A percentile compares a stretch with the other conserved stretches of the same genome.
These are phyloP conservation scores for Channa argus DNA, from an alignment of 2,113 vertebrate species.

Conservation along the genomic window DNA sequence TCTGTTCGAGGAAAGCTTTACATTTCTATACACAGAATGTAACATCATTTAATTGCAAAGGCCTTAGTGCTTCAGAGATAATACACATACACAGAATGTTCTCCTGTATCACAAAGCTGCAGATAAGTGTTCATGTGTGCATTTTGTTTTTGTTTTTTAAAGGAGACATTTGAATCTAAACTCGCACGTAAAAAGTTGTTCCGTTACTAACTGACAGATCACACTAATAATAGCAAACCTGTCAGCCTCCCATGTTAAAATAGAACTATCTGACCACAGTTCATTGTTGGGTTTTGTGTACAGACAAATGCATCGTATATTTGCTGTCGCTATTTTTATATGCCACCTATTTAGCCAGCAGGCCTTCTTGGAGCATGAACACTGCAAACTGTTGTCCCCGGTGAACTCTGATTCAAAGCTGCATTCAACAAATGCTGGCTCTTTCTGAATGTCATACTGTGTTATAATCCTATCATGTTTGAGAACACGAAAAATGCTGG, in stretches of 20 bases:
- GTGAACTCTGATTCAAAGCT: slow-evolving; percentile 37
- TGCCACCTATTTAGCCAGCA: slow-evolving; percentile 23
- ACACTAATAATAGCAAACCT: slow-evolving; percentile 40
- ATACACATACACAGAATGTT: slow-evolving; percentile 5
- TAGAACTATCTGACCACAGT: slow-evolving; percentile 28
- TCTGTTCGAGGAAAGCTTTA: slow-evolving; percentile 10
- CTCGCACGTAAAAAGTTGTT: slow-evolving; percentile 59
- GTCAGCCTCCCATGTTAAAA: slow-evolving; percentile 17
- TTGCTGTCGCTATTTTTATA: slow-evolving; percentile 42
- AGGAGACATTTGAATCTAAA: slow-evolving; percentile 57
- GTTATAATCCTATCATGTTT: slow-evolving; percentile 35
- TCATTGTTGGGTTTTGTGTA: slow-evolving; percentile 42
- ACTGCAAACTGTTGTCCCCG: slow-evolving; percentile 31
- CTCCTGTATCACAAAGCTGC: slow-evolving; percentile 56
- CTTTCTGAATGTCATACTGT: slow-evolving; percentile 55
- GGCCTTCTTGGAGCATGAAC: slow-evolving; percentile 10
- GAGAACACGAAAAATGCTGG: slow-evolving; percentile 52
- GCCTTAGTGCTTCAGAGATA: slow-evolving; percentile 32
- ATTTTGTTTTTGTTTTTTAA: slow-evolving; percentile 65
- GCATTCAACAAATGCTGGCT: slow-evolving; percentile 38
- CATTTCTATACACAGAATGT: slow-evolving; percentile 23
- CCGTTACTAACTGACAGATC: slow-evolving; percentile 55
- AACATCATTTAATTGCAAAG: slow-evolving; percentile 22
- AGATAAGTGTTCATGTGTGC: slow-evolving; percentile 73
- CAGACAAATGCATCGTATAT: slow-evolving; percentile 40